phyloP scores from a whole-genome alignment of 1,140 invertebrate species.

The Stegodyphus mimosarum region DNA sequence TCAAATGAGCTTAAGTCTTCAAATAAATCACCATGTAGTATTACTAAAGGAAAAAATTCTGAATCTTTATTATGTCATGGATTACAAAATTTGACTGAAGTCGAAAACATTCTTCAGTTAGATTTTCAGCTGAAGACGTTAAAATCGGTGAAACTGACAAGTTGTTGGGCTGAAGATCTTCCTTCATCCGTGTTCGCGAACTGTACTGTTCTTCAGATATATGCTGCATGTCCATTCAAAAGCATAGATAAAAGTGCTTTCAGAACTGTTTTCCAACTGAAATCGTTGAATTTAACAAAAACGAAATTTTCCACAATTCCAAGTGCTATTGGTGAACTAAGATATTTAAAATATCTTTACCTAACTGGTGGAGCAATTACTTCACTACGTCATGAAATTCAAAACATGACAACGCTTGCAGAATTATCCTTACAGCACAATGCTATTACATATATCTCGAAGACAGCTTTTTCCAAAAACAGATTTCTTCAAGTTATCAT shows the following conservation, averaged over 20 bases:
- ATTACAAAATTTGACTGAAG: no score
- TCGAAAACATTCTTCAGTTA: no score
- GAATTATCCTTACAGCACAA: background rate
- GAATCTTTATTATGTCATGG: no score
- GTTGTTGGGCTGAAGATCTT: background rate
- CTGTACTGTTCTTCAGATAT: background rate
- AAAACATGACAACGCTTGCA: background rate
- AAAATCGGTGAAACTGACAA: background rate
- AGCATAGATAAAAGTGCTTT: background rate
- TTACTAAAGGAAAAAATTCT: no score
- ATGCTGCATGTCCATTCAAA: background rate
- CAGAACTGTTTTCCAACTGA: background rate
- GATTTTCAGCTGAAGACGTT: no score
- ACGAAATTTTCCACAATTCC: background rate
- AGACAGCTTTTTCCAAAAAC: background rate
- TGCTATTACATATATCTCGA: background rate
- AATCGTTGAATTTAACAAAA: background rate
- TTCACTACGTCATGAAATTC: background rate
- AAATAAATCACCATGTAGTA: no score
- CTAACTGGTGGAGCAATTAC: background rate
- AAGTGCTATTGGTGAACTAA: background rate
- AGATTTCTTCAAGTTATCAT: background rate
- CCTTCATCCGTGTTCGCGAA: background rate
- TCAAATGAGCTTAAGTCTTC: no score
- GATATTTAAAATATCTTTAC: background rate